phyloP scores from a whole-genome alignment of 1,140 invertebrate genomes.

The Lasaia peninsularis region DNA sequence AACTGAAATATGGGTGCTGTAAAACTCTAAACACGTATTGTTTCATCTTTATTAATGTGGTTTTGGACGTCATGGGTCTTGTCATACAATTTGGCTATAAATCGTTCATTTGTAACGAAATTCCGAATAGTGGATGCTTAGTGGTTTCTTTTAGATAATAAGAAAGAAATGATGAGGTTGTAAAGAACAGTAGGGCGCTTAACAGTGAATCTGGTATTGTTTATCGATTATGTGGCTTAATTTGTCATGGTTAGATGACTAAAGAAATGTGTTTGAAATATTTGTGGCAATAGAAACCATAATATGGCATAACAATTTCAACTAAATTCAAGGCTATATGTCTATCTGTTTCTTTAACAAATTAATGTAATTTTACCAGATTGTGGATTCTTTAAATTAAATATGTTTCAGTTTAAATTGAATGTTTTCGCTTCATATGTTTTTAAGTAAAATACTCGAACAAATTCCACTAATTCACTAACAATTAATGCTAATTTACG shows the following conservation, averaged over 20 bases:
- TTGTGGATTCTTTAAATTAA: no score
- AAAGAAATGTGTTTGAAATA: background rate
- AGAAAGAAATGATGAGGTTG: conserved; percentile 29
- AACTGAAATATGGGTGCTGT: conserved; percentile 58
- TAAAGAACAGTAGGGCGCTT: conserved; percentile 45
- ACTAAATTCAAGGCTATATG: conserved; percentile 26
- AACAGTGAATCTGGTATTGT: conserved; percentile 12
- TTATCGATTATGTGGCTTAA: conserved; percentile 2
- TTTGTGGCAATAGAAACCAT: background rate
- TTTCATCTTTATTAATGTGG: conserved; percentile 40
- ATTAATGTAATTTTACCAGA: no score
- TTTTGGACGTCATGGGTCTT: conserved; percentile 50
- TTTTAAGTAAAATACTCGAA: no score
- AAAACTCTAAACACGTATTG: conserved; percentile 72
- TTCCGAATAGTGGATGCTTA: conserved; percentile 33
- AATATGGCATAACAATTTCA: background rate
- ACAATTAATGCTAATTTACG: no score
- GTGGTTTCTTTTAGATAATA: conserved; percentile 43
- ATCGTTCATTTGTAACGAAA: conserved; percentile 28
- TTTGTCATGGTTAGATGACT: background rate
- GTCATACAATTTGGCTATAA: conserved; percentile 43
- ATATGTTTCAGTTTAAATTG: no score
- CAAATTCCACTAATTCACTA: no score
- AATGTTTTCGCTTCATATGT: no score
- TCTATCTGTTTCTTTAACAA: background rate